phyloP scores from a whole-genome alignment of 2,797 vertebrate genomes.

The Artibeus lituratus region DNA sequence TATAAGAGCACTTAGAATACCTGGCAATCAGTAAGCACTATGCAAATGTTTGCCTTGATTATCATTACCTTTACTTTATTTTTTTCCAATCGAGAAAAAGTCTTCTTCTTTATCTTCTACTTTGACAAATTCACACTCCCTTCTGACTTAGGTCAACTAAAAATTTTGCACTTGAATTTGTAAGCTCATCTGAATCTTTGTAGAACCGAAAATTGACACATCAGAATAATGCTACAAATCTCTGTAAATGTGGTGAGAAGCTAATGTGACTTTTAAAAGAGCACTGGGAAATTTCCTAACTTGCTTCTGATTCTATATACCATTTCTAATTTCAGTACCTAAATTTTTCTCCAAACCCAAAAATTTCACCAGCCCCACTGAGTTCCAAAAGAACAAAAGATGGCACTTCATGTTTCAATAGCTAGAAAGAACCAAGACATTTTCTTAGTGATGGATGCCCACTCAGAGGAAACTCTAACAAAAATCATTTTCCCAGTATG shows the following conservation, averaged over 20 bases:
- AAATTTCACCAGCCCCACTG: background rate
- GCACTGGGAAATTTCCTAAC: background rate
- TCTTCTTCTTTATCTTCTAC: background rate
- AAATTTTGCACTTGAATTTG: background rate
- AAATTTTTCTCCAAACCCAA: background rate
- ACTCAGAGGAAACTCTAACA: background rate
- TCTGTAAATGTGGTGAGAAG: background rate
- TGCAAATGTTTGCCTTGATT: background rate
- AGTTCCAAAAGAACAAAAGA: background rate
- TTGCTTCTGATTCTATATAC: background rate
- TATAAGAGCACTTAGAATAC: background rate
- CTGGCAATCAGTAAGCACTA: background rate
- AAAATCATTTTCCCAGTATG: background rate
- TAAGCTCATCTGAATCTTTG: background rate
- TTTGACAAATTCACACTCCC: background rate
- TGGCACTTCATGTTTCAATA: background rate
- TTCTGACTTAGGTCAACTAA: background rate
- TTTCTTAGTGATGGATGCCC: background rate
- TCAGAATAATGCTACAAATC: background rate
- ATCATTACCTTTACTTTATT: background rate
- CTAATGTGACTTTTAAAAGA: background rate
- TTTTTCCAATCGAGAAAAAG: background rate
- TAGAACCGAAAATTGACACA: background rate
- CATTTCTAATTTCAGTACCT: background rate
- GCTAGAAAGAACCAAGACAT: background rate